Evolutionary conservation across 2,888 invertebrate species (phyloP), one percentile per base, ranked within the genome.

Genomic region (Schizaphis graminum): DNA sequence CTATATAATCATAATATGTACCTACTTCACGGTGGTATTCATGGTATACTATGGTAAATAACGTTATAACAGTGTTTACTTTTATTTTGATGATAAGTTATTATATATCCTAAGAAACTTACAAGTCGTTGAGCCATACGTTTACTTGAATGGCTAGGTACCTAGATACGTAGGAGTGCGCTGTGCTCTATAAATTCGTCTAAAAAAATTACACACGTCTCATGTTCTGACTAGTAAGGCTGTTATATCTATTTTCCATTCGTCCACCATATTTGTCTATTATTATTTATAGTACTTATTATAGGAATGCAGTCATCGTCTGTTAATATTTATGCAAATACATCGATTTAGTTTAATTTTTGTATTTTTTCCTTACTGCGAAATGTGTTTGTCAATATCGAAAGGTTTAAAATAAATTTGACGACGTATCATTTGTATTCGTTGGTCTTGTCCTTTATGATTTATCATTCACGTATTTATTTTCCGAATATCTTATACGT

Each of bases 401-500:
- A 16, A 21, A 21, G 84, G 28, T 56, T 84, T 16, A 56, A 56
- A 41, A 56, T 56, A 57, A 57, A 91, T 57, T 44, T 57, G 8
- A 44, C 47, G 8, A 1, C 24, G 1, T 13, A 41, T 53, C 28
- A 91, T 92, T 86, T 86, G 91, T 92, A 86, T 49, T 87, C 8
- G 16, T 11, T 61, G 61, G 61, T 92, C 47, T 61, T 84, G 53
- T n/a, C 24, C 49, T 41, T 35, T 41, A 87, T 92, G 49, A 92
- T 92, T 86, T 49, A 87, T 49, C 41, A 35, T 26, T 28, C 49
- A 28, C 41, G 49, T 35, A 88, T 92, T 87, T 49, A 35, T 87
- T 92, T 67, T 28, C 57, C 21, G 3, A 49, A 35, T 41, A 57
- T n/a, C 21, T n/a, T 84, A 47, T 47, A 61, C 47, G 92, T 86